Base-by-base conservation (phyloP, 2,888 invertebrate genomes). In the Calliphora vomitoria region DNA sequence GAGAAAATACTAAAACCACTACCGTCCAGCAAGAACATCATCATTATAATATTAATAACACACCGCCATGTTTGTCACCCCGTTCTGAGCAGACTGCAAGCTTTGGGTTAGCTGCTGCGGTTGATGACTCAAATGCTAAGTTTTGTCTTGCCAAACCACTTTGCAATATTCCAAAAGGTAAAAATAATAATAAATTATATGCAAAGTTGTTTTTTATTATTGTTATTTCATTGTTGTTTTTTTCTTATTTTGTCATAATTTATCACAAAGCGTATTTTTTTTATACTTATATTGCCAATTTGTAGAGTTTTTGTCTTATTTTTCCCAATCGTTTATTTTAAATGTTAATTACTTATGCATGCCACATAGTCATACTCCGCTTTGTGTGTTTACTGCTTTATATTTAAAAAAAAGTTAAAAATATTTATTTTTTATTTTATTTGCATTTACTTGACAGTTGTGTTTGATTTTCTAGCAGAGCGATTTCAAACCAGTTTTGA, bases 51-150 rank as follows among this genome's bases (percentile, higher is more conserved):
- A 41, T 50, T 35, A 53, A 76, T 55, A 69, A 82, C 44, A 80
- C 38, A 47, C 38, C 89, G 71, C 78, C 86, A n/a, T 55, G 53
- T 68, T 88, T 84, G 53, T 85, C 89, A 75, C 58, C 87, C 13
- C 81, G 81, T 53, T 80, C 84, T 58, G 69, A 83, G 55, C 86
- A 74, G 20, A 53, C 80, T 69, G 64, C 53, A 1, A 89, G 88
- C 84, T 89, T 91, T 82, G 91, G 91, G 75, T 90, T 92, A 68
- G 90, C 90, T 18, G 91, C 90, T 66, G 91, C 92, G 85, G 90
- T 91, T 89, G 92, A 92, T 90, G 92, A 92, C 88, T 92, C 92
- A 92, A 90, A 90, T 86, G 86, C 88, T 41, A 92, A 92, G 89
- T 90, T 91, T 82, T 91, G 91, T 87, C 89, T 91, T 89, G 91